Conservation (phyloP, 2,888 invertebrate species). For the Therioaphis trifolii region DNA sequence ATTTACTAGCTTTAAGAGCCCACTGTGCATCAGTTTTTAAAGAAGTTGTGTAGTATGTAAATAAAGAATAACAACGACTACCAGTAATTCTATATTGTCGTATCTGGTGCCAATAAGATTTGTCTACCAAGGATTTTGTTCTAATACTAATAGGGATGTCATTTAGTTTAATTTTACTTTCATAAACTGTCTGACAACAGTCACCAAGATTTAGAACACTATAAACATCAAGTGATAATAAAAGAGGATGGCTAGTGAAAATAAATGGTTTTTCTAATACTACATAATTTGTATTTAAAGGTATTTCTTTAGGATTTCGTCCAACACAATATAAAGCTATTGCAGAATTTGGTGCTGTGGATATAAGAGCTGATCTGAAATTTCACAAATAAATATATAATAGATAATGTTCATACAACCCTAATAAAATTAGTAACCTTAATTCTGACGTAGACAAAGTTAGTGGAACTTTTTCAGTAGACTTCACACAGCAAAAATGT, state of each 20-base stretch:
- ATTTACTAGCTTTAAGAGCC: slow-evolving; percentile 3
- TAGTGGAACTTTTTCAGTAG: too few relatives aligned
- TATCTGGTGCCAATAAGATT: slow-evolving; percentile 1
- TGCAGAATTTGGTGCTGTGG: neutral
- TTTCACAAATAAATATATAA: neutral
- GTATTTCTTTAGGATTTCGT: too few relatives aligned
- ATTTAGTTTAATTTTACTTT: too few relatives aligned
- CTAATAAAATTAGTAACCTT: neutral
- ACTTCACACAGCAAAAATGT: slow-evolving; percentile 18
- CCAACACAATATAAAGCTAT: neutral
- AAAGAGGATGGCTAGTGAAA: too few relatives aligned
- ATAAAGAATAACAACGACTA: neutral
- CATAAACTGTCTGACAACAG: too few relatives aligned
- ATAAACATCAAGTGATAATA: too few relatives aligned
- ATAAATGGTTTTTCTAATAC: too few relatives aligned
- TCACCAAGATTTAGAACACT: too few relatives aligned
- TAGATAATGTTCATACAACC: neutral
- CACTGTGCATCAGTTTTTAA: slow-evolving; percentile 1
- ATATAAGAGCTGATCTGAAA: slow-evolving; percentile 5
- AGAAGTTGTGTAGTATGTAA: neutral
- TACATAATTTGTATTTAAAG: too few relatives aligned
- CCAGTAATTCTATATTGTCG: slow-evolving; percentile 20
- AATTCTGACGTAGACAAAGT: neutral
- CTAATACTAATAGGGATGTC: too few relatives aligned
- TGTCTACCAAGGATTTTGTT: neutral